These are phyloP conservation scores for Frankliniella fusca DNA, from an alignment of 2,888 invertebrate genomes.

Conservation along the genomic window DNA sequence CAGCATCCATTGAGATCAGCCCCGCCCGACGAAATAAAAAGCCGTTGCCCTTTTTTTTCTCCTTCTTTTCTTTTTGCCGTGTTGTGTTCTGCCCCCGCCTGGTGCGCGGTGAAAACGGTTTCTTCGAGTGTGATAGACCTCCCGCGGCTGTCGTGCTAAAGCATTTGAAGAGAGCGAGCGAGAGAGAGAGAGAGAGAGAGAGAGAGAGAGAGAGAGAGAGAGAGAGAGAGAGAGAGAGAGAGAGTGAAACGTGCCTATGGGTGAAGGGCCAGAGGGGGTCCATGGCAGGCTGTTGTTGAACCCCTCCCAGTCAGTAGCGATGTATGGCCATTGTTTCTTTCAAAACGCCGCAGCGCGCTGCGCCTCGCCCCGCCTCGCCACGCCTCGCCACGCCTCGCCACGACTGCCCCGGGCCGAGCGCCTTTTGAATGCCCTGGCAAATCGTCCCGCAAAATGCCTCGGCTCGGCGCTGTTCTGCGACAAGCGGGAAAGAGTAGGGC, in stretches of 20 bases:
- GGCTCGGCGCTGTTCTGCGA: neutral
- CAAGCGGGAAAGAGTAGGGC: neutral
- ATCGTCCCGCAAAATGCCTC: slow-evolving; percentile 1
- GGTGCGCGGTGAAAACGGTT: neutral
- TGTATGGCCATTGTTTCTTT: slow-evolving; percentile 25
- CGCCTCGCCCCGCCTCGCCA: neutral
- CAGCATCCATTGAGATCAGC: neutral
- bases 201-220: too few species aligned
- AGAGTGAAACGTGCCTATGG: neutral
- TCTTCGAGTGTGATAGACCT: neutral
- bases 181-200: too few species aligned
- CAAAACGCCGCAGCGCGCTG: neutral
- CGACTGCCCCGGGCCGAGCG: neutral
- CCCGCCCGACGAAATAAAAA: neutral
- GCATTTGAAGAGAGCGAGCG: neutral
- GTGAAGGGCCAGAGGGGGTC: too few species aligned
- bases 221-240: too few species aligned
- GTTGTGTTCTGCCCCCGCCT: neutral
- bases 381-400: neutral
- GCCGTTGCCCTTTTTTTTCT: neutral
- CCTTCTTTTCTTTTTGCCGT: too few species aligned
- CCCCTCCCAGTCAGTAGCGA: neutral
- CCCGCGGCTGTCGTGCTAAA: neutral
- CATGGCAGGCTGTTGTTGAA: neutral
- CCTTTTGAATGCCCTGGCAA: slow-evolving; percentile 1